Evolutionary conservation across 2,797 vertebrate species (phyloP).

Genomic region (Acanthopagrus latus): DNA sequence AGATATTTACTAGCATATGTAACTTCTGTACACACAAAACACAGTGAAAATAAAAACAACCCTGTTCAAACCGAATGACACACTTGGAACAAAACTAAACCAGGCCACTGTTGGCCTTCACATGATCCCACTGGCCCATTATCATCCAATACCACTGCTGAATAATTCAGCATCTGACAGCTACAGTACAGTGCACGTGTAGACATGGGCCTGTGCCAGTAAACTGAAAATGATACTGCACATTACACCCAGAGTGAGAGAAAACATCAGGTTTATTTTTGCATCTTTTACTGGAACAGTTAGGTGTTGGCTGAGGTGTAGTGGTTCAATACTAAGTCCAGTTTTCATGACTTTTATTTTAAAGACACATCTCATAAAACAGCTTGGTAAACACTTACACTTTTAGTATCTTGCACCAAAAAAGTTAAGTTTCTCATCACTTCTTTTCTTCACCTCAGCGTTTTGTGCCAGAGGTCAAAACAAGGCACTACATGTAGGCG

Average conservation of each 20-base stretch:
- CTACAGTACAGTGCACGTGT: constrained; percentile 39
- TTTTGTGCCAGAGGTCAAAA: constrained; percentile 98
- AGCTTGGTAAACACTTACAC: constrained; percentile 21
- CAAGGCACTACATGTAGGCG: constrained; percentile 97
- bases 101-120: constrained; percentile 28
- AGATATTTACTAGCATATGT: too few relatives aligned
- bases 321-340: background rate
- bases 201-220: constrained; percentile 12
- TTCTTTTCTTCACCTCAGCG: constrained; percentile 75
- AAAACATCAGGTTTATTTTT: constrained; percentile 6
- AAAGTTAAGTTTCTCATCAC: background rate
- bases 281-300: constrained; percentile 13
- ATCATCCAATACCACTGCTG: constrained; percentile 52
- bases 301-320: constrained; percentile 3
- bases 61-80: constrained; percentile 22
- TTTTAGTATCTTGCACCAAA: background rate
- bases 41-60: constrained; percentile 16
- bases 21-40: background rate
- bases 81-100: constrained; percentile 50
- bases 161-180: constrained; percentile 79
- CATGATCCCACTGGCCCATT: constrained; percentile 54
- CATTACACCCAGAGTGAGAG: constrained; percentile 10
- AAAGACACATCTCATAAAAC: background rate
- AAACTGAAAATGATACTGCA: constrained; percentile 6
- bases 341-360: constrained; percentile 5